A percentile compares a stretch with the other conserved stretches of the same genome.
These are phyloP conservation scores for Osmerus eperlanus DNA, from an alignment of 2,113 vertebrate species.

Conservation along the genomic window DNA sequence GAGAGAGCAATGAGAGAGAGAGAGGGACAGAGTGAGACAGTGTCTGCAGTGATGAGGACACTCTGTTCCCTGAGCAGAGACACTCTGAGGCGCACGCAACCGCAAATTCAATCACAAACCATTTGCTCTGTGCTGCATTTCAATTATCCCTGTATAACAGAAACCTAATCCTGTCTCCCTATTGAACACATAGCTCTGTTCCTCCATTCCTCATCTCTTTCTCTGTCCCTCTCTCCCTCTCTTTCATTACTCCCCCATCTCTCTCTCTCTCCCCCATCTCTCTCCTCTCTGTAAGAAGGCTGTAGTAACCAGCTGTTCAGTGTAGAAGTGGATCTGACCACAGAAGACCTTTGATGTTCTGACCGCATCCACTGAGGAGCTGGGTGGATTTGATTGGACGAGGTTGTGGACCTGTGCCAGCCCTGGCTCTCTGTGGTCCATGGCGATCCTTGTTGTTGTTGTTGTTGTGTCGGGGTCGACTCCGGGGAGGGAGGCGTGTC, in stretches of 20 bases:
- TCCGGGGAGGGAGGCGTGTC: too few species aligned
- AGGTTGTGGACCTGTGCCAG: too few species aligned
- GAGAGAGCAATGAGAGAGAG: not conserved
- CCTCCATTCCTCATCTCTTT: not conserved
- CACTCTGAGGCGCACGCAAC: not conserved
- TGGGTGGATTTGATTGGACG: too few species aligned
- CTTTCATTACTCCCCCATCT: not conserved
- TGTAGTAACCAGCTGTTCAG: too few species aligned
- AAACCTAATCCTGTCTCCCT: conserved; percentile 24
- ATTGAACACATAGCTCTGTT: not conserved
- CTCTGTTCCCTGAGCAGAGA: not conserved
- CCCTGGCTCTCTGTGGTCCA: too few species aligned
- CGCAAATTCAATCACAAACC: conserved; percentile 18
- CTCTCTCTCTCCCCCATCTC: not conserved
- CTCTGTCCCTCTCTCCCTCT: not conserved
- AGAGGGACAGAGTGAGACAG: not conserved
- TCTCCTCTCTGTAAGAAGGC: too few species aligned
- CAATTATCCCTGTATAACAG: conserved; percentile 12
- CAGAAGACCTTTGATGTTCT: too few species aligned
- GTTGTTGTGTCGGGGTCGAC: too few species aligned
- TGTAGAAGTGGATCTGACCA: too few species aligned
- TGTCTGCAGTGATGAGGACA: not conserved
- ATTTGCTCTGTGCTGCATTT: conserved; percentile 12
- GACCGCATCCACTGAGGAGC: too few species aligned
- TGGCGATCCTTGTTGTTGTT: too few species aligned